Evolutionary conservation across 2,797 vertebrate species (phyloP).

Genomic region (Platyrinchus mystaceus): DNA sequence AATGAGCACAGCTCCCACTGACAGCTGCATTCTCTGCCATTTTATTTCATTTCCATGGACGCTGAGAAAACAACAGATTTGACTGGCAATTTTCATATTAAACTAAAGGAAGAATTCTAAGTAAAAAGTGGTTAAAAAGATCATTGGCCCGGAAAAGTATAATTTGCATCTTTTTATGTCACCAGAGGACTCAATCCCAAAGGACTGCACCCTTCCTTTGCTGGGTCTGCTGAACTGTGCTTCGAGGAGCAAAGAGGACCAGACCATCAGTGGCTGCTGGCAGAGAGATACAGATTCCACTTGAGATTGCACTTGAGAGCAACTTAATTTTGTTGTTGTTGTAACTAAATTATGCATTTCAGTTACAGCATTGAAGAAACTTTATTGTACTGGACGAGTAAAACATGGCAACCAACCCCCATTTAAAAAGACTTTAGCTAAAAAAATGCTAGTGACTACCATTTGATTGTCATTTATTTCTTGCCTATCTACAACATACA

Average conservation of each 20-base stretch:
- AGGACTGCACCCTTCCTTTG: not conserved
- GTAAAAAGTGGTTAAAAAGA: not conserved
- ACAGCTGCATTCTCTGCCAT: conserved; percentile 17
- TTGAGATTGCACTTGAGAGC: not conserved
- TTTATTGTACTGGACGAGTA: not conserved
- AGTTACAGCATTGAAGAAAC: not conserved
- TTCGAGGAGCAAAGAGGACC: not conserved
- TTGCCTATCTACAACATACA: not conserved
- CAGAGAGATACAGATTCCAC: not conserved
- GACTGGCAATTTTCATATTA: not conserved
- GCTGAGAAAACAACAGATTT: conserved; percentile 2
- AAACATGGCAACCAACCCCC: not conserved
- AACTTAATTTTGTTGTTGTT: not conserved
- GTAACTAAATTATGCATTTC: not conserved
- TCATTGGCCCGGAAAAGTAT: not conserved
- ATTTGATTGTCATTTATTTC: not conserved
- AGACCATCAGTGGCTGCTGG: not conserved
- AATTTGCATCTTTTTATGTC: not conserved
- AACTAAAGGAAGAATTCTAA: not conserved
- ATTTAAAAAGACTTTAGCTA: not conserved
- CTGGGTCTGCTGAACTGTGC: not conserved
- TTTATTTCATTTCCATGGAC: not conserved
- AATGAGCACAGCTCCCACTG: not conserved
- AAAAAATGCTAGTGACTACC: not conserved
- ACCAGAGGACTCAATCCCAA: not conserved